Conservation (phyloP, 2,113 vertebrate genomes). For the Sisor rabdophorus region DNA sequence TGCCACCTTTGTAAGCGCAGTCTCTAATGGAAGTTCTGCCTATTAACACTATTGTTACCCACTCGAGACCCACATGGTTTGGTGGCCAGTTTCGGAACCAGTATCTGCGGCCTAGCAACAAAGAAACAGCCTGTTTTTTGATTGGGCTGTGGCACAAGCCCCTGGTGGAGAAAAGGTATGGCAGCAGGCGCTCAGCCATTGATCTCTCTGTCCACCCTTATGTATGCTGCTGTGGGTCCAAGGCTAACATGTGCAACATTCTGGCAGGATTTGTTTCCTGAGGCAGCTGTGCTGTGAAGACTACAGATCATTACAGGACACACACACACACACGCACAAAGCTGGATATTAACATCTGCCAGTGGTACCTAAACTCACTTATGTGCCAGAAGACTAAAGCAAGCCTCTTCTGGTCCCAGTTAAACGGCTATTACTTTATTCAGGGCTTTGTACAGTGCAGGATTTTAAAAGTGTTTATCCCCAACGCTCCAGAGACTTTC, state of each 20-base stretch:
- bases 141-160: no score
- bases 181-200: constrained; percentile 31
- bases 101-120: no score
- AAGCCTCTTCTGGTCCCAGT: constrained; percentile 31
- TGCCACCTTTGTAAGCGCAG: no score
- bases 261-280: constrained; percentile 32
- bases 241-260: constrained; percentile 20
- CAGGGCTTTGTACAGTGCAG: not conserved
- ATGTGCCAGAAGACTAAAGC: not conserved
- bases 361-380: constrained; percentile 22
- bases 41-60: no score
- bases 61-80: no score
- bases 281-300: constrained; percentile 19
- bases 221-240: constrained; percentile 9
- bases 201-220: constrained; percentile 30
- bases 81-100: no score
- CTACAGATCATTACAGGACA: constrained; percentile 17
- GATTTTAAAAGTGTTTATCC: not conserved
- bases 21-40: no score
- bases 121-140: no score
- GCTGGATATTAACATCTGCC: constrained; percentile 38
- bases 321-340: constrained; percentile 17
- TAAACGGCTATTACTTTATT: constrained; percentile 37
- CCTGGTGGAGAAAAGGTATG: no score
- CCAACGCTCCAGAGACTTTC: not conserved